These are phyloP conservation scores for Myanophis thanlyinensis DNA, from an alignment of 2,113 vertebrate genomes.

Conservation along the genomic window DNA sequence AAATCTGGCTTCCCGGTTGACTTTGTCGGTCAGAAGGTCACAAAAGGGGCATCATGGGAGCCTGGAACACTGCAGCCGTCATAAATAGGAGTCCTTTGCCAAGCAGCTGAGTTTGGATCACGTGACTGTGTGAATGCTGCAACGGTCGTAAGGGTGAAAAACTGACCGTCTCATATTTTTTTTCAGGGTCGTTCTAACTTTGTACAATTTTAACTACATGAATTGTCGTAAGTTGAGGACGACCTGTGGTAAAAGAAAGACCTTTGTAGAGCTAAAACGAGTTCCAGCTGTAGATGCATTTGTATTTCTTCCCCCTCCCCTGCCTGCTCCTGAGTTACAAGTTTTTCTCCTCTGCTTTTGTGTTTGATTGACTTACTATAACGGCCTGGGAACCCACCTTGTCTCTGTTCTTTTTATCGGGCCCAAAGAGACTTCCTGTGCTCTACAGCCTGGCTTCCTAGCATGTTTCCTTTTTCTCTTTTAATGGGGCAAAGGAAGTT, in stretches of 20 bases:
- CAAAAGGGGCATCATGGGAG: background rate
- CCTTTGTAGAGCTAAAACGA: background rate
- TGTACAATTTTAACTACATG: accelerated
- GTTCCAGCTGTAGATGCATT: conserved; percentile 35
- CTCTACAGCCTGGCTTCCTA: conserved; percentile 91
- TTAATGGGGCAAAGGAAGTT: conserved; percentile 89
- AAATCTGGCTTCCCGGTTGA: background rate
- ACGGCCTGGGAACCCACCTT: conserved; percentile 77
- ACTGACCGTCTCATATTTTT: background rate
- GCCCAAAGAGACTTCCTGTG: conserved; percentile 89
- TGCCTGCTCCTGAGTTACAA: conserved; percentile 63
- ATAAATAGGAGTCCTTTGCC: background rate
- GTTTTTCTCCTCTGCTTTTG: conserved; percentile 75
- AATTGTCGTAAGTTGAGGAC: background rate
- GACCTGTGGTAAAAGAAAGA: background rate
- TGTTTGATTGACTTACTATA: conserved; percentile 79
- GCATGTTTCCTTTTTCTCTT: conserved; percentile 93
- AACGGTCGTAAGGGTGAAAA: no score
- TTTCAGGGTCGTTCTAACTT: background rate
- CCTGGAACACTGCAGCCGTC: background rate
- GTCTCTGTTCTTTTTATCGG: conserved; percentile 86
- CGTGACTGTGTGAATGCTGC: background rate
- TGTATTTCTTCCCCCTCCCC: conserved; percentile 39
- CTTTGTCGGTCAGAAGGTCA: background rate
- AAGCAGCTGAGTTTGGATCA: background rate